These are phyloP conservation scores for Anolis sagrei DNA, from an alignment of 2,113 vertebrate genomes.

Conservation along the genomic window DNA sequence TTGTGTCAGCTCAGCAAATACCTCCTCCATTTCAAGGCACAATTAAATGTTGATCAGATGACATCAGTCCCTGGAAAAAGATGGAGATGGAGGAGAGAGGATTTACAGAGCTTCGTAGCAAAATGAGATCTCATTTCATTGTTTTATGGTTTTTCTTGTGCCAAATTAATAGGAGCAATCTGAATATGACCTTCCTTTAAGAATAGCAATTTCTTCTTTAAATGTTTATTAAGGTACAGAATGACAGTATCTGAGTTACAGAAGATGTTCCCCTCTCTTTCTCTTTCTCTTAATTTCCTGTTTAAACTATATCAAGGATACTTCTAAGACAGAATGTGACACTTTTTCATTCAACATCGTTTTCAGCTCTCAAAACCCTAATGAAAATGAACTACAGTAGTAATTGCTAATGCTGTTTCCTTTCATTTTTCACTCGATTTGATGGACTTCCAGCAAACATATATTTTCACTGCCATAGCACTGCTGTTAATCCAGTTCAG, in stretches of 20 bases:
- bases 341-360: conserved; percentile 33
- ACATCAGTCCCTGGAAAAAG: background rate
- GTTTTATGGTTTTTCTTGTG: conserved; percentile 53
- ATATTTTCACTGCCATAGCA: background rate
- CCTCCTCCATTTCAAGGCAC: background rate
- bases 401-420: conserved; percentile 39
- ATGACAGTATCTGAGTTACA: conserved; percentile 7
- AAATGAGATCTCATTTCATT: conserved; percentile 32
- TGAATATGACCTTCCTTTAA: conserved; percentile 58
- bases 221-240: conserved; percentile 35
- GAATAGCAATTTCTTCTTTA: conserved; percentile 51
- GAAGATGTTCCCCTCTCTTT: conserved; percentile 13
- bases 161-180: conserved; percentile 56
- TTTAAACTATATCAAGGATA: conserved; percentile 51
- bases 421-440: conserved; percentile 46
- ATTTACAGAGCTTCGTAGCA: conserved; percentile 40
- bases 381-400: conserved; percentile 46
- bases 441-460: conserved; percentile 33
- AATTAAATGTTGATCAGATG: background rate
- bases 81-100: background rate
- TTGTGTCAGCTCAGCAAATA: conserved; percentile 22
- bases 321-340: conserved; percentile 11
- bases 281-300: background rate
- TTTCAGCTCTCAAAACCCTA: conserved; percentile 12
- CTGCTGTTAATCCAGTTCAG: conserved; percentile 14